phyloP scores from a whole-genome alignment of 2,888 invertebrate species.

The Eupelmus urozonus region DNA sequence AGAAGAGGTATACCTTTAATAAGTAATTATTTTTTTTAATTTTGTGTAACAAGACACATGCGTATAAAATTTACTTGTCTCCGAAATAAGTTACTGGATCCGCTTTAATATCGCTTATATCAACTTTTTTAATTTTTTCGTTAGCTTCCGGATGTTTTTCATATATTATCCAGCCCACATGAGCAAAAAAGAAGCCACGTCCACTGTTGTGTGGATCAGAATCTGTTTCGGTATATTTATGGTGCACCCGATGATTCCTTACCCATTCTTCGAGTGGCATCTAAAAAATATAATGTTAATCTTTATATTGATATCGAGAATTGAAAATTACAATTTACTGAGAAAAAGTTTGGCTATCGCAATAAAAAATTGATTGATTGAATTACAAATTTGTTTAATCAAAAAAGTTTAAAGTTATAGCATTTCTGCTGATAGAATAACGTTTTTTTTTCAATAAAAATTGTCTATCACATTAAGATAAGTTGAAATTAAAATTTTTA shows the following conservation, averaged over 20 bases:
- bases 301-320: too few species aligned
- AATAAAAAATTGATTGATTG: too few species aligned
- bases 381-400: too few species aligned
- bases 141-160: conserved; percentile 92
- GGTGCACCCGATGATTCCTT: conserved; percentile 87
- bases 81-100: conserved; percentile 90
- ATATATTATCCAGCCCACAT: conserved; percentile 95
- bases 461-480: too few species aligned
- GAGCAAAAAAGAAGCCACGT: conserved; percentile 94
- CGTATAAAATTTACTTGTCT: conserved; percentile 79
- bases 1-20: not conserved
- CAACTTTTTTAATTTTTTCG: conserved; percentile 85
- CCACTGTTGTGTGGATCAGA: conserved; percentile 91
- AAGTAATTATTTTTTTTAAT: not conserved
- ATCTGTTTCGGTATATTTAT: conserved; percentile 83
- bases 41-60: not conserved
- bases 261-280: too few species aligned
- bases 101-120: conserved; percentile 87
- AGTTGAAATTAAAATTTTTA: too few species aligned
- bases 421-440: too few species aligned
- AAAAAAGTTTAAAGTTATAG: too few species aligned
- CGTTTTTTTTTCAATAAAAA: too few species aligned
- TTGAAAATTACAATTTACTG: too few species aligned
- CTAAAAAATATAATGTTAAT: too few species aligned
- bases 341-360: too few species aligned